A percentile compares a stretch with the other conserved stretches of the same genome.
Evolutionary conservation across 92 coral and sea anemone genomes (phyloP).

Genomic region (Epizoanthus illoricatus): DNA sequence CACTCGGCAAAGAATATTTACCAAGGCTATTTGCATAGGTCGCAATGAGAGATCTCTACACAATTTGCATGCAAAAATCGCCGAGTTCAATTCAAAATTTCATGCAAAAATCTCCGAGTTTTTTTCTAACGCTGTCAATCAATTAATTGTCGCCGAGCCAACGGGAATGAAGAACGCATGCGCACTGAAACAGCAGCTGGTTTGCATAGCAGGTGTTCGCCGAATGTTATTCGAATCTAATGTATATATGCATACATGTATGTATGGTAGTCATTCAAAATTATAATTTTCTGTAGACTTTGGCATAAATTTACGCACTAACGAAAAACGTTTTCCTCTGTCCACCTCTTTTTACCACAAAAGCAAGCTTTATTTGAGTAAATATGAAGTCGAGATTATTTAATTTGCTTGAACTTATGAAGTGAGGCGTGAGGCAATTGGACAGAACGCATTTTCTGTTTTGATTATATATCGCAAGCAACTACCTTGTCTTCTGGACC

Average conservation of each 20-base stretch:
- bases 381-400: neutral
- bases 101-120: conserved; percentile 62
- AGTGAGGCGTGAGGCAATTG: neutral
- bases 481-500: neutral
- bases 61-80: conserved; percentile 84
- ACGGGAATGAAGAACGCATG: conserved; percentile 47
- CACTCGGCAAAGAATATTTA: conserved; percentile 48
- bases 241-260: conserved; percentile 46
- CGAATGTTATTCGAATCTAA: conserved; percentile 39
- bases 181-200: conserved; percentile 67
- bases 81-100: conserved; percentile 68
- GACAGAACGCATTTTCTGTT: neutral
- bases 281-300: conserved; percentile 40
- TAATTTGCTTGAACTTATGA: neutral
- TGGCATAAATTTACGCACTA: conserved; percentile 5
- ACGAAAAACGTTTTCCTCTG: neutral
- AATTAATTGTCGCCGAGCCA: conserved; percentile 55
- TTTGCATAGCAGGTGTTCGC: conserved; percentile 66
- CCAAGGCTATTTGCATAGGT: conserved; percentile 65
- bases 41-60: conserved; percentile 37
- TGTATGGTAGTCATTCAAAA: conserved; percentile 57
- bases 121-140: conserved; percentile 75
- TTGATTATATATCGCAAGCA: neutral
- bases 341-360: neutral
- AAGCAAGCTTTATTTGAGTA: conserved; percentile 13